Percentiles rank a stretch among this genome's conserved stretches.
Evolutionary conservation across 2,888 invertebrate species (phyloP).

Genomic region (Dinocampus coccinellae): DNA sequence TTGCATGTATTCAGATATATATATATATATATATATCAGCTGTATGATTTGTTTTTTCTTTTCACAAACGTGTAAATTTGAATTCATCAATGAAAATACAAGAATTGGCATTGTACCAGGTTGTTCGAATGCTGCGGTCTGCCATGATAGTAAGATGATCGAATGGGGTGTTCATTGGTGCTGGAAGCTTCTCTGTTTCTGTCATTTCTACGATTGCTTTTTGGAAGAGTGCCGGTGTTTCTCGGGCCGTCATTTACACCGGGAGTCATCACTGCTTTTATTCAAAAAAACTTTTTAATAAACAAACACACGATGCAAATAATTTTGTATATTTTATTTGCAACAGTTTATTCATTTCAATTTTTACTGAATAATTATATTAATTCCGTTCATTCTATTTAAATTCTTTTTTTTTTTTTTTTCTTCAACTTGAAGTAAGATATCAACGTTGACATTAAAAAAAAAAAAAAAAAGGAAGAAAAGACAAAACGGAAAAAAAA

Average conservation of each 20-base stretch:
- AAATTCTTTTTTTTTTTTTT: background rate
- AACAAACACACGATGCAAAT: background rate
- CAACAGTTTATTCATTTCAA: background rate
- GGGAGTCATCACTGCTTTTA: constrained; percentile 54
- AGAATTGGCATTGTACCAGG: constrained; percentile 53
- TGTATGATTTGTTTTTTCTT: constrained; percentile 24
- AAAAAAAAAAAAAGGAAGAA: too few species aligned
- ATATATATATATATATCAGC: constrained; percentile 46
- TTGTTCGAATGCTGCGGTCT: constrained; percentile 59
- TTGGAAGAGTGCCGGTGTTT: constrained; percentile 64
- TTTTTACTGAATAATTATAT: background rate
- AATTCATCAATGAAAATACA: background rate
- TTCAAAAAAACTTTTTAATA: background rate
- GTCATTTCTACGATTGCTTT: constrained; percentile 61
- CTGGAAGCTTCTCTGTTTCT: constrained; percentile 58
- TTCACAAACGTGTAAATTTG: too few species aligned
- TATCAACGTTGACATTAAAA: background rate
- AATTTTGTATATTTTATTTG: background rate
- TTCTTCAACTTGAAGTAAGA: background rate
- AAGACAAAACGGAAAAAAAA: too few species aligned
- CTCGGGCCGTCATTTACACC: constrained; percentile 59
- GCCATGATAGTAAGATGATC: constrained; percentile 47
- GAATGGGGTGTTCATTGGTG: constrained; percentile 51
- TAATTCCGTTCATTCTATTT: background rate
- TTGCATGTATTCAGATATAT: too few species aligned